These are phyloP conservation scores for Styela plicata DNA, from an alignment of 23 tunicate genomes.

Conservation along the genomic window DNA sequence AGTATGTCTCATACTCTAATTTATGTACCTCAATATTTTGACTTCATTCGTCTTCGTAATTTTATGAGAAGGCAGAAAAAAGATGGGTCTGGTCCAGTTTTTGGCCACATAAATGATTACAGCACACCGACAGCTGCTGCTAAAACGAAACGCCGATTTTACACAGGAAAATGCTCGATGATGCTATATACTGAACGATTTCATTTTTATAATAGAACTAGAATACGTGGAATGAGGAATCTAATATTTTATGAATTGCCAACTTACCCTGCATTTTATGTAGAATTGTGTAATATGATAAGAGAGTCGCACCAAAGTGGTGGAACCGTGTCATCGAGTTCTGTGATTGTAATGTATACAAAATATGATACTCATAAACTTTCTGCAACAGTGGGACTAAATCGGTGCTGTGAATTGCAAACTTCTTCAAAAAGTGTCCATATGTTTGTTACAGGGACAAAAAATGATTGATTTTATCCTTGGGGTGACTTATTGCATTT, in stretches of 20 bases:
- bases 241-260: slow-evolving; percentile 85
- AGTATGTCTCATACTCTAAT: slow-evolving; percentile 43
- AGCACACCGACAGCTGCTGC: slow-evolving; percentile 47
- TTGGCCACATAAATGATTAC: slow-evolving; percentile 65
- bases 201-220: slow-evolving; percentile 73
- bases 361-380: slow-evolving; percentile 57
- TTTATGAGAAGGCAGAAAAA: slow-evolving; percentile 60
- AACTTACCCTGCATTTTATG: slow-evolving; percentile 76
- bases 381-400: slow-evolving; percentile 40
- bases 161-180: slow-evolving; percentile 45
- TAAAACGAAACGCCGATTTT: slow-evolving; percentile 55
- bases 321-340: slow-evolving; percentile 17
- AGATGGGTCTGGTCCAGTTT: slow-evolving; percentile 40
- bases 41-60: slow-evolving; percentile 67
- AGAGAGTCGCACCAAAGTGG: slow-evolving; percentile 11
- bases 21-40: slow-evolving; percentile 78
- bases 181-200: slow-evolving; percentile 90
- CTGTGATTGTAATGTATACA: slow-evolving; percentile 42
- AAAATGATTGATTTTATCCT: not conserved
- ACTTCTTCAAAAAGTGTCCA: slow-evolving; percentile 45
- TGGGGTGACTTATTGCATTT: too few species aligned
- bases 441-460: slow-evolving; percentile 61
- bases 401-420: slow-evolving; percentile 36
- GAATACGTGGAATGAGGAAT: slow-evolving; percentile 51
- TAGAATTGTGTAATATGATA: slow-evolving; percentile 79